phyloP scores from a whole-genome alignment of 2,888 invertebrate genomes.

The Meandrusa payeni region DNA sequence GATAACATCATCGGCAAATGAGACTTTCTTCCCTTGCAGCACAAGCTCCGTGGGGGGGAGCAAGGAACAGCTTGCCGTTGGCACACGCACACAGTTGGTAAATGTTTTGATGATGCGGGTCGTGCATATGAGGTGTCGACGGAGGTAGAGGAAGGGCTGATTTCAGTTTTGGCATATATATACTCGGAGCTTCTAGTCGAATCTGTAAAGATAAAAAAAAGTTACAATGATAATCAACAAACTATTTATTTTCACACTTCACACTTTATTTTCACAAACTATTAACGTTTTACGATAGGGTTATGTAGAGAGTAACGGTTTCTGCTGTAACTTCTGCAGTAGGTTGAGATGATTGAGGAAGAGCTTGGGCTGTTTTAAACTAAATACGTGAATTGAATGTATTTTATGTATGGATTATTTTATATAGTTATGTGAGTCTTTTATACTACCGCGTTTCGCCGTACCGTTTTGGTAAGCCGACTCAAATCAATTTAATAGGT shows the following conservation, averaged over 20 bases:
- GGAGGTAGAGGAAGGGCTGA: slow-evolving; percentile 80
- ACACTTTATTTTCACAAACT: too few relatives aligned
- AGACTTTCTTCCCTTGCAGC: slow-evolving; percentile 78
- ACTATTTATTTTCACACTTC: not conserved
- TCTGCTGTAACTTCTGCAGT: too few relatives aligned
- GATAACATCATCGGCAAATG: slow-evolving; percentile 72
- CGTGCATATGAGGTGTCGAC: slow-evolving; percentile 72
- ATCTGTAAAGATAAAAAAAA: slow-evolving; percentile 71
- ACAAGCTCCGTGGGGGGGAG: slow-evolving; percentile 91
- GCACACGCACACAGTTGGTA: slow-evolving; percentile 95
- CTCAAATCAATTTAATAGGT: too few relatives aligned
- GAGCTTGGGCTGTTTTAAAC: too few relatives aligned
- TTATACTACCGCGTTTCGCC: too few relatives aligned
- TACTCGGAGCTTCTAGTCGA: slow-evolving; percentile 83
- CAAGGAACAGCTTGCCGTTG: slow-evolving; percentile 93
- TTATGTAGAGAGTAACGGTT: too few relatives aligned
- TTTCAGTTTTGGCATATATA: slow-evolving; percentile 84
- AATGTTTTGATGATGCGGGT: slow-evolving; percentile 83
- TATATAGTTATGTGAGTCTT: too few relatives aligned
- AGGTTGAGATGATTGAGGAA: too few relatives aligned
- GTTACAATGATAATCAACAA: not conserved
- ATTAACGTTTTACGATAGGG: too few relatives aligned
- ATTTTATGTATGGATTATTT: too few relatives aligned
- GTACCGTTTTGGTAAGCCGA: too few relatives aligned
- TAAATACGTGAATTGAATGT: too few relatives aligned